phyloP scores from a whole-genome alignment of 2,888 invertebrate genomes.

The Exocentrus adspersus region DNA sequence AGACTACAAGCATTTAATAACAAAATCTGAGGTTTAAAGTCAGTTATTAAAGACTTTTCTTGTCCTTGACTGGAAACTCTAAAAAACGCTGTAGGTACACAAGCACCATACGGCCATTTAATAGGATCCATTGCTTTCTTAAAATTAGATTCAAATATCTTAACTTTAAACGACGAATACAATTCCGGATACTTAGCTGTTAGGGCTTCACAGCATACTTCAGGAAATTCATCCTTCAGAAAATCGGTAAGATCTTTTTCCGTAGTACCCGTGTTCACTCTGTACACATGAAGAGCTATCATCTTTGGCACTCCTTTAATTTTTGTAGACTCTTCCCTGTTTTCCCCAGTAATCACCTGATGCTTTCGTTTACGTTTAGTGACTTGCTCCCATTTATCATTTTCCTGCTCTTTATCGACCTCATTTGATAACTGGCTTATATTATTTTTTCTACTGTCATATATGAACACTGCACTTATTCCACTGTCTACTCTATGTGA shows the following conservation, averaged over 20 bases:
- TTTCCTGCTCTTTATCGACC: too few species aligned
- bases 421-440: too few species aligned
- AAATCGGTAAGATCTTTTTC: neutral
- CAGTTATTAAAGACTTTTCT: too few species aligned
- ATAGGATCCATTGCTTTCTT: slow-evolving; percentile 4
- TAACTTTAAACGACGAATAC: slow-evolving; percentile 8
- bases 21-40: neutral
- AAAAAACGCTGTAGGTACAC: too few species aligned
- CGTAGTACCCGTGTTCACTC: neutral
- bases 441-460: too few species aligned
- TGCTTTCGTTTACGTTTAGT: neutral
- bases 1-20: neutral
- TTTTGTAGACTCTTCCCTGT: neutral
- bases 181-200: neutral
- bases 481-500: too few species aligned
- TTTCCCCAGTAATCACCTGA: neutral
- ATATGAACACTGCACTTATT: too few species aligned
- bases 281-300: neutral
- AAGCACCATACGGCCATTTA: neutral
- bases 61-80: too few species aligned
- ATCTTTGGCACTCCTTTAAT: slow-evolving; percentile 1
- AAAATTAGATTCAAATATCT: neutral
- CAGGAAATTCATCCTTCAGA: neutral
- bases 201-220: neutral
- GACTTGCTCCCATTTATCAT: too few species aligned